Evolutionary conservation across 2,888 invertebrate genomes (phyloP).

Genomic region (Acholoe squamosa): DNA sequence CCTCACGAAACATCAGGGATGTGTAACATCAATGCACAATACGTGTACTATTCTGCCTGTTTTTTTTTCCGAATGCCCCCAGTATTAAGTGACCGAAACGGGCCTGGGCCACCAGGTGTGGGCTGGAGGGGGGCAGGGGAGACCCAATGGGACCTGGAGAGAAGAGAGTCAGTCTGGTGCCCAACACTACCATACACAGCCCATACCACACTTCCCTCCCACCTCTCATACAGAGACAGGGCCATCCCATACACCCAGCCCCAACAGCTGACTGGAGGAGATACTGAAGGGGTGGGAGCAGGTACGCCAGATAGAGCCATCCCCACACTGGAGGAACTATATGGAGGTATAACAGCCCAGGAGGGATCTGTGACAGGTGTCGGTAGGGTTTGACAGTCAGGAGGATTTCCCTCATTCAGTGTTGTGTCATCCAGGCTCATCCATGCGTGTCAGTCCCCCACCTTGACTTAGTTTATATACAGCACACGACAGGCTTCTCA

Average conservation of each 20-base stretch:
- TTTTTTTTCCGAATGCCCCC: background rate
- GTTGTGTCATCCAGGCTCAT: background rate
- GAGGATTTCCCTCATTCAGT: background rate
- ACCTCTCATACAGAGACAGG: background rate
- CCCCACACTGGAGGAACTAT: background rate
- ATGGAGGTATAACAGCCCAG: background rate
- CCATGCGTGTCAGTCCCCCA: background rate
- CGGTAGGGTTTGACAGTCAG: background rate
- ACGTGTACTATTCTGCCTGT: too few species aligned
- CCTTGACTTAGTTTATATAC: background rate
- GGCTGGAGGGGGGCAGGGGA: slow-evolving; percentile 3
- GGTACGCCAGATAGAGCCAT: background rate
- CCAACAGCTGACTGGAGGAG: too few species aligned
- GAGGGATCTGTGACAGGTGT: background rate
- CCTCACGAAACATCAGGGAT: too few species aligned
- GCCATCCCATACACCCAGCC: background rate
- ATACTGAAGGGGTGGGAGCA: too few species aligned
- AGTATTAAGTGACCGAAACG: background rate
- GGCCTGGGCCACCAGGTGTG: slow-evolving; percentile 15
- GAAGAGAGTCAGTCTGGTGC: background rate
- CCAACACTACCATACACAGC: background rate
- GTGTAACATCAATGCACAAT: too few species aligned
- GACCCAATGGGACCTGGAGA: background rate
- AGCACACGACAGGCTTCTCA: background rate
- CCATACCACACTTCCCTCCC: background rate